These are phyloP conservation scores for Amyelois transitella DNA, from an alignment of 1,140 invertebrate genomes.

Conservation along the genomic window DNA sequence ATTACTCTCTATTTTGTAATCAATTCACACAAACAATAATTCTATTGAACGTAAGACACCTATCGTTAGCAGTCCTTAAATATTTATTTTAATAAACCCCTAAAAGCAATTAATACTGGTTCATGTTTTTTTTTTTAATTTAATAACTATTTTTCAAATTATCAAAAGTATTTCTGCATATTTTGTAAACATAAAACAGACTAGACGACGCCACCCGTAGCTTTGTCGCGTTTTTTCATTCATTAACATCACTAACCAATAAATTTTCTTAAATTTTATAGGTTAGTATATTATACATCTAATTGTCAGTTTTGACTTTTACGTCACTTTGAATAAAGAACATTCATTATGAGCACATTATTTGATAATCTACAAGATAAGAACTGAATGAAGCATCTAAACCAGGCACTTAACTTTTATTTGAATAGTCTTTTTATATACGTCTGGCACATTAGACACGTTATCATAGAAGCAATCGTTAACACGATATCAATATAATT, in stretches of 20 bases:
- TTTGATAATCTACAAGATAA: not conserved
- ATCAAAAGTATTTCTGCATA: too few relatives aligned
- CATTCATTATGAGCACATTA: not conserved
- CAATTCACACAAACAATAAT: too few relatives aligned
- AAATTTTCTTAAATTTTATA: not conserved
- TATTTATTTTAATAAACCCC: too few relatives aligned
- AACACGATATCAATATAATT: too few relatives aligned
- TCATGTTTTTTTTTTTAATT: too few relatives aligned
- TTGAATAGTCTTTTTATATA: not conserved
- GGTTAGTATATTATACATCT: not conserved
- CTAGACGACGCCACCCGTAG: not conserved
- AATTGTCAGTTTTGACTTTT: not conserved
- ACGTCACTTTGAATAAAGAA: not conserved
- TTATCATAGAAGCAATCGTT: too few relatives aligned
- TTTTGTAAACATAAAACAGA: not conserved
- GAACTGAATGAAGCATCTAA: not conserved
- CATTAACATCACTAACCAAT: not conserved
- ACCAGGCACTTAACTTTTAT: not conserved
- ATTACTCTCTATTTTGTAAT: too few relatives aligned
- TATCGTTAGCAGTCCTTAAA: too few relatives aligned
- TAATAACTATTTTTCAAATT: too few relatives aligned
- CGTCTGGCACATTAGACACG: not conserved
- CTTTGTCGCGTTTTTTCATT: not conserved
- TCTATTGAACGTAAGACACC: too few relatives aligned
- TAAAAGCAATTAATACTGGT: too few relatives aligned